Evolutionary conservation across 1,140 invertebrate genomes (phyloP).

Genomic region (Psilanteris sp.): DNA sequence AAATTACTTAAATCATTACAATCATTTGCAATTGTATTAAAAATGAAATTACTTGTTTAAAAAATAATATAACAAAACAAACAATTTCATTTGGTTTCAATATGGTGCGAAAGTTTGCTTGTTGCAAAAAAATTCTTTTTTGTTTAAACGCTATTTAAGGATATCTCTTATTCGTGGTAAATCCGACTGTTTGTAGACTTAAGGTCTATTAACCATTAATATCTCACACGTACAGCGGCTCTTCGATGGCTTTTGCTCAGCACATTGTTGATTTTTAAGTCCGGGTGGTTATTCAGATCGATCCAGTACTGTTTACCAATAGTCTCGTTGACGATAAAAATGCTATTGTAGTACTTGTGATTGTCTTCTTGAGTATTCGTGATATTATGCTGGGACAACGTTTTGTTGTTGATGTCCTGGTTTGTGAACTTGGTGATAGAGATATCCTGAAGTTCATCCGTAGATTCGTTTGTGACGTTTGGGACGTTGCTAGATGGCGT

Average conservation of each 20-base stretch:
- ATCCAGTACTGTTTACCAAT: conserved; percentile 86
- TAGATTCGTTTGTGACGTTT: conserved; percentile 24
- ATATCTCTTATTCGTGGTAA: no score
- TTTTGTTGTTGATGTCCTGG: conserved; percentile 74
- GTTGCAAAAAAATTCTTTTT: no score
- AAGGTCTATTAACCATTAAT: no score
- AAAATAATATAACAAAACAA: no score
- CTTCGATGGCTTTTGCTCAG: conserved; percentile 92
- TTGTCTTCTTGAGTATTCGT: conserved; percentile 82
- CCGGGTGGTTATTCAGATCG: conserved; percentile 82
- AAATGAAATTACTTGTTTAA: no score
- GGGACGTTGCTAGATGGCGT: conserved; percentile 13
- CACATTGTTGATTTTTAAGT: conserved; percentile 84
- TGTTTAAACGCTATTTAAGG: no score
- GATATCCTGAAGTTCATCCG: conserved; percentile 68
- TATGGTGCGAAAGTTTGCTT: no score
- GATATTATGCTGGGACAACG: conserved; percentile 78
- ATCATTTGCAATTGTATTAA: no score
- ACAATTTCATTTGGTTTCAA: no score
- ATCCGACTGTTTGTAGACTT: no score
- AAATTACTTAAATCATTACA: no score
- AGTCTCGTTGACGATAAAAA: conserved; percentile 82
- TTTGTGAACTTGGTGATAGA: conserved; percentile 72
- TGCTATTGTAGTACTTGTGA: conserved; percentile 90
- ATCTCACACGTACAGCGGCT: conserved; percentile 86